Percentiles rank a stretch among this genome's conserved stretches.
Conservation (phyloP, 2,888 invertebrate species). For the Epirrhoe alternata region DNA sequence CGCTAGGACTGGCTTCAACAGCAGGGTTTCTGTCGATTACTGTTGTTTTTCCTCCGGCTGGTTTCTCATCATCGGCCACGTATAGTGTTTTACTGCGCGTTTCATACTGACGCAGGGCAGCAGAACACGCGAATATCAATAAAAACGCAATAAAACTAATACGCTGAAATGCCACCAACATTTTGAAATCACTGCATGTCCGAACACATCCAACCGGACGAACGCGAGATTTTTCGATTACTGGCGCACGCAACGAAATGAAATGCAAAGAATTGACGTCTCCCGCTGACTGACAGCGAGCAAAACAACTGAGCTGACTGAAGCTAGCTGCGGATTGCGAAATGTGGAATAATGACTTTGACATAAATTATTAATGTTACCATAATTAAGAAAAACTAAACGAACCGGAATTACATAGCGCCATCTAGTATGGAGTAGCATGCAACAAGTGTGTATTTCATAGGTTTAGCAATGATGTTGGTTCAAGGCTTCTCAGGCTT, state of each 20-base stretch:
- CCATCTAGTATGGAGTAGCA: neutral
- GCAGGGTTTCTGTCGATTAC: slow-evolving; percentile 64
- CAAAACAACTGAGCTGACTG: neutral
- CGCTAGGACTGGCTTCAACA: slow-evolving; percentile 50
- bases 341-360: neutral
- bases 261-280: neutral
- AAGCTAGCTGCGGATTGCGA: slow-evolving; percentile 17
- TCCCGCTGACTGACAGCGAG: neutral
- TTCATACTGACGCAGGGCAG: slow-evolving; percentile 64
- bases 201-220: slow-evolving; percentile 59
- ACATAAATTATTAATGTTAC: slow-evolving; percentile 4
- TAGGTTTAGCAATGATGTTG: no score
- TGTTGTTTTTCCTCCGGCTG: slow-evolving; percentile 57
- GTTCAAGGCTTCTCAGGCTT: no score
- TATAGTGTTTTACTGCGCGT: slow-evolving; percentile 64
- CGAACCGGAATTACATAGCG: neutral
- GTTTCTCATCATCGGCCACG: slow-evolving; percentile 63
- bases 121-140: slow-evolving; percentile 62
- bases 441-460: neutral
- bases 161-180: slow-evolving; percentile 71
- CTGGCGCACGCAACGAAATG: neutral
- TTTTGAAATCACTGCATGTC: slow-evolving; percentile 80
- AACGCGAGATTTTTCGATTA: slow-evolving; percentile 53
- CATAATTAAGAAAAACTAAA: slow-evolving; percentile 1
- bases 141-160: slow-evolving; percentile 63